Percentiles rank a stretch among this genome's conserved stretches.
Evolutionary conservation across 1,140 invertebrate species (phyloP).

Genomic region (Diabrotica virgifera): DNA sequence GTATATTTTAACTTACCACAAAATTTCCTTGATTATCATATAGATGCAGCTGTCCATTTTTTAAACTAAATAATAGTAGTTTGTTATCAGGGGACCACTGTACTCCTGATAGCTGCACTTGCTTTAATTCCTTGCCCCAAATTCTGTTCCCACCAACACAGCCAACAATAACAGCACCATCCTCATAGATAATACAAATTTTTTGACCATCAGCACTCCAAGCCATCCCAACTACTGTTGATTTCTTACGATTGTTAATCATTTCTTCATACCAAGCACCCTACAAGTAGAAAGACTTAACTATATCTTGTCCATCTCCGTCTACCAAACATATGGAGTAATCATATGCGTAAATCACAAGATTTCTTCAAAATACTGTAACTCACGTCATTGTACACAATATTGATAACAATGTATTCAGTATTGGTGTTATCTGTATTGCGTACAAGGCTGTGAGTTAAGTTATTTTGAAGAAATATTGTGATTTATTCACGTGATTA

Average conservation of each 20-base stretch:
- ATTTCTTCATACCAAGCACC: slow-evolving; percentile 99
- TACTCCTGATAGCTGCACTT: slow-evolving; percentile 68
- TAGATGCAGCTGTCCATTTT: slow-evolving; percentile 87
- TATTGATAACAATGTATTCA: too few species aligned
- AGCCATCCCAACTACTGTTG: slow-evolving; percentile 90
- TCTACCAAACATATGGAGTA: too few species aligned
- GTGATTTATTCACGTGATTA: too few species aligned
- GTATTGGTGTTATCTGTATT: too few species aligned
- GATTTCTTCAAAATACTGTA: too few species aligned
- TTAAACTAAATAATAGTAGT: slow-evolving; percentile 85
- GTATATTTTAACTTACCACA: slow-evolving; percentile 49
- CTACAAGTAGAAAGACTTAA: slow-evolving; percentile 40
- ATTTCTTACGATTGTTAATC: slow-evolving; percentile 99
- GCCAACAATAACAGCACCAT: slow-evolving; percentile 76
- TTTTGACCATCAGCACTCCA: slow-evolving; percentile 96
- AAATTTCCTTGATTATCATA: slow-evolving; percentile 90
- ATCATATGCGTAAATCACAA: too few species aligned
- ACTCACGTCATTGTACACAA: too few species aligned
- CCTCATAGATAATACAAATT: slow-evolving; percentile 98
- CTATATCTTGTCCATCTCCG: background rate
- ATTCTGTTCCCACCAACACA: slow-evolving; percentile 97
- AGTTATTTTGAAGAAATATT: too few species aligned
- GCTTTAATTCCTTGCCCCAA: slow-evolving; percentile 96
- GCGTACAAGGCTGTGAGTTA: too few species aligned
- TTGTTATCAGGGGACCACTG: slow-evolving; percentile 96